Evolutionary conservation across 2,888 invertebrate species (phyloP).

Genomic region (Mythimna loreyi): DNA sequence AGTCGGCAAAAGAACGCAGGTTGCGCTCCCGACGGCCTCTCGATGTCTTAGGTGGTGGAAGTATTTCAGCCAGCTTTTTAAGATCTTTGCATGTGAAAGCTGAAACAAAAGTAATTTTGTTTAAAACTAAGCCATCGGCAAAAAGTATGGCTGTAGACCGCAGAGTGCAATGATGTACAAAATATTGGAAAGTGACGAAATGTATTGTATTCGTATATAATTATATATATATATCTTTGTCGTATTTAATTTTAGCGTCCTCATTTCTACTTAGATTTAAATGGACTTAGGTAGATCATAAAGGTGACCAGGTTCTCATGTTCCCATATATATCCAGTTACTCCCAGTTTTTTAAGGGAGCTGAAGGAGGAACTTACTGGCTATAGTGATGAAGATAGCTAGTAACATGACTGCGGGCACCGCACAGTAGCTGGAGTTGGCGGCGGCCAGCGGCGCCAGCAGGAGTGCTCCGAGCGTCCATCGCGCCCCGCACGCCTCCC

Average conservation of each 20-base stretch:
- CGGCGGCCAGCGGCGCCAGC: conserved; percentile 91
- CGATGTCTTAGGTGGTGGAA: conserved; percentile 82
- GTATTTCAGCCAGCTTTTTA: conserved; percentile 81
- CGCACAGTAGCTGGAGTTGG: conserved; percentile 91
- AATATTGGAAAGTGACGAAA: no score
- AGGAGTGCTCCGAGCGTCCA: conserved; percentile 91
- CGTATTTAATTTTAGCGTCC: no score
- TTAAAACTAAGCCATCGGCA: not conserved
- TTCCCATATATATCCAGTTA: not conserved
- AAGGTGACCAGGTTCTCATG: not conserved
- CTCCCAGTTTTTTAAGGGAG: not conserved
- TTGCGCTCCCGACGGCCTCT: conserved; percentile 86
- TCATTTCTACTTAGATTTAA: no score
- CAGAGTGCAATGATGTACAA: no score
- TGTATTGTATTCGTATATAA: no score
- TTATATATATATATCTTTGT: no score
- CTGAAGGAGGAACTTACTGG: conserved; percentile 80
- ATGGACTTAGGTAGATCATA: not conserved
- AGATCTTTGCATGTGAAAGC: conserved; percentile 85
- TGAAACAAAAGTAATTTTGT: conserved; percentile 53
- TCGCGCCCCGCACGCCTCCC: conserved; percentile 86
- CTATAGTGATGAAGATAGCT: conserved; percentile 87
- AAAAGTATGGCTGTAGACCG: no score
- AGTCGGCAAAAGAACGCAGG: conserved; percentile 88
- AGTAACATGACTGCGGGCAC: conserved; percentile 90